Evolutionary conservation across 37 sponge, comb jelly and placozoan genomes (phyloP), one percentile per base, ranked within the genome.

Genomic region (Ianthella basta): DNA sequence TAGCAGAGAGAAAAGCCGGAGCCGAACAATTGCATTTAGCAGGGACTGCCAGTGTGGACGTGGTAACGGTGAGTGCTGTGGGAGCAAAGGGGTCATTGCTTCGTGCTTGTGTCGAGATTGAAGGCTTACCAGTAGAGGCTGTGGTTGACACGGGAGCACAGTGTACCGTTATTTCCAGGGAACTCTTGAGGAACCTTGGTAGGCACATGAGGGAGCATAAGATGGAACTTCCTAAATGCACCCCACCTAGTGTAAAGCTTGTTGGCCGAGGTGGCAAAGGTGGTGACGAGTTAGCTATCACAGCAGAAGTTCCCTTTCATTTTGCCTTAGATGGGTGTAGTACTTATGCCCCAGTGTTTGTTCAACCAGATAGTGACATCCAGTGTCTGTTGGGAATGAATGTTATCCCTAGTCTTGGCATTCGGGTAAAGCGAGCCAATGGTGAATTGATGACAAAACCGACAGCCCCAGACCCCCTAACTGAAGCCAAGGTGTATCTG

Each of bases 141-240:
- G 10, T 38, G 38, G 34, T 81, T 23, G 82, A 81, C 41, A 81
- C 82, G 59, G 82, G 82, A 61, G 82, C 82, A 40, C 82, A 81
- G 34, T 81, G 64, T 30, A 81, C 82, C 40, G 60, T 81, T n/a
- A 59, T 81, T 8, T 81, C 82, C 5, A 8, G 82, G 4, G 14
- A 36, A 4, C 29, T 64, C 4, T n/a, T 60, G 3, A 61, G 60
- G 19, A 14, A 16, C 4, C 64, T 81, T 4, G 65, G 16, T 16
- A 24, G 34, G 41, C 65, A 59, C 27, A 30, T 81, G 15, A 61
- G 38, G 37, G 40, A 81, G 40, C 13, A 24, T 36, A 44, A 8
- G 50, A 8, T 44, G 50, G 50, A 10, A 44, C 50, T 44, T 8
- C 50, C 50, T 8, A 44, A 44, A 44, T 44, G 50, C 50, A 8